Conservation (phyloP, 2,113 vertebrate species). For the Pachyramphus minor region DNA sequence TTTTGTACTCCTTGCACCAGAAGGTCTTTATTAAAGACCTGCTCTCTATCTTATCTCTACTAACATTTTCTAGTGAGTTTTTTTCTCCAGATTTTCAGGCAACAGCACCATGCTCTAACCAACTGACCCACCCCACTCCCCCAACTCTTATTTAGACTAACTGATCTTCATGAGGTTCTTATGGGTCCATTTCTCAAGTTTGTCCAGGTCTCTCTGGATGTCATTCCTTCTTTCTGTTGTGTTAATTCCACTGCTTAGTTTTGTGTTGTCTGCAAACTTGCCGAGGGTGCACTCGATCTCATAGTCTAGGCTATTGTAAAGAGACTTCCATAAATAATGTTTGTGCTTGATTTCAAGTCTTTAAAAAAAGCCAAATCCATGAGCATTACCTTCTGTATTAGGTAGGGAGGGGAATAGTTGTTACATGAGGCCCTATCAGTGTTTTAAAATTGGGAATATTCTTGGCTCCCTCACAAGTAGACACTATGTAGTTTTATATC, state of each 20-base stretch:
- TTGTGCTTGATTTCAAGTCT: not conserved
- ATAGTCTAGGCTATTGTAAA: not conserved
- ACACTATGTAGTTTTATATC: not conserved
- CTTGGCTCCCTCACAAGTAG: not conserved
- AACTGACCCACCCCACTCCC: not conserved
- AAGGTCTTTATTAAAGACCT: too few relatives aligned
- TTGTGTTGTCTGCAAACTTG: not conserved
- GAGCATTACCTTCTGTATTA: not conserved
- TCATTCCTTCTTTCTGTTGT: not conserved
- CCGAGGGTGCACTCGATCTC: not conserved
- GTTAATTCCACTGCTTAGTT: not conserved
- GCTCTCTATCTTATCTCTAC: too few relatives aligned
- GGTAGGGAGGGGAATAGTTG: accelerated
- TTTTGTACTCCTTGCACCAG: too few relatives aligned
- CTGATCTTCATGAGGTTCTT: not conserved
- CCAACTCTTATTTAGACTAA: not conserved
- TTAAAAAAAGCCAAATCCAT: not conserved
- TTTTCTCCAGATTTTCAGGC: too few relatives aligned
- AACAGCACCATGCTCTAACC: not conserved
- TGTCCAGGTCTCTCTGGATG: not conserved
- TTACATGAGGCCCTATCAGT: not conserved
- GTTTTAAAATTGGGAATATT: not conserved
- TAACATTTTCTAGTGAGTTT: too few relatives aligned
- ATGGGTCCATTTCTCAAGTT: not conserved
- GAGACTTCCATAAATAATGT: not conserved